Evolutionary conservation across 2,797 vertebrate species (phyloP).

Genomic region (Neomorphus geoffroyi): DNA sequence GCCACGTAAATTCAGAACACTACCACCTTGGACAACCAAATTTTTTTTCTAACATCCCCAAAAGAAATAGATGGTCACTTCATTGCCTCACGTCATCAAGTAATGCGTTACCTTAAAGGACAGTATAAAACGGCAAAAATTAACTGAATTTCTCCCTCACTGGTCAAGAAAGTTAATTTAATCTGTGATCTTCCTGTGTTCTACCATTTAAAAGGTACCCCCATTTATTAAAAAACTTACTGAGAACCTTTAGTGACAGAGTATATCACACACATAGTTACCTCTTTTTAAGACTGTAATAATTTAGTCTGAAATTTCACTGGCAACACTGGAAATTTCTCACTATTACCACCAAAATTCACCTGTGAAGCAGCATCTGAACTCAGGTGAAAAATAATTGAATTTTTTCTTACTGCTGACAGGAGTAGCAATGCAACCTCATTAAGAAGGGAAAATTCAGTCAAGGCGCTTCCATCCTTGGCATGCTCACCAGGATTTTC

Average conservation of each 20-base stretch:
- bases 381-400: conserved; percentile 33
- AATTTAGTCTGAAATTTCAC: conserved; percentile 60
- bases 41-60: not conserved
- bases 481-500: not conserved
- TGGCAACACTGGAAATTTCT: conserved; percentile 44
- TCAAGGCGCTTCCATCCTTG: conserved; percentile 8
- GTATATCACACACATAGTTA: conserved; percentile 5
- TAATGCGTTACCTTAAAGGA: not conserved
- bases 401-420: conserved; percentile 57
- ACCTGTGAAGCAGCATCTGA: conserved; percentile 34
- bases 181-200: not conserved
- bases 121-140: not conserved
- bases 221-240: not conserved
- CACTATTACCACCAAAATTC: conserved; percentile 48
- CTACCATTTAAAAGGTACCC: not conserved
- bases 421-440: conserved; percentile 10
- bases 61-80: not conserved
- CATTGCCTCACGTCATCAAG: not conserved
- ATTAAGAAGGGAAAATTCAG: conserved; percentile 36
- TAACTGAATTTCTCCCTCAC: not conserved
- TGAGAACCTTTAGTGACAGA: conserved; percentile 1
- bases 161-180: not conserved
- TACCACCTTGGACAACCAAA: not conserved
- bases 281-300: conserved; percentile 38
- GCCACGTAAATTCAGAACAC: not conserved